phyloP scores from a whole-genome alignment of 2,888 invertebrate genomes.

The Adineta ricciae region DNA sequence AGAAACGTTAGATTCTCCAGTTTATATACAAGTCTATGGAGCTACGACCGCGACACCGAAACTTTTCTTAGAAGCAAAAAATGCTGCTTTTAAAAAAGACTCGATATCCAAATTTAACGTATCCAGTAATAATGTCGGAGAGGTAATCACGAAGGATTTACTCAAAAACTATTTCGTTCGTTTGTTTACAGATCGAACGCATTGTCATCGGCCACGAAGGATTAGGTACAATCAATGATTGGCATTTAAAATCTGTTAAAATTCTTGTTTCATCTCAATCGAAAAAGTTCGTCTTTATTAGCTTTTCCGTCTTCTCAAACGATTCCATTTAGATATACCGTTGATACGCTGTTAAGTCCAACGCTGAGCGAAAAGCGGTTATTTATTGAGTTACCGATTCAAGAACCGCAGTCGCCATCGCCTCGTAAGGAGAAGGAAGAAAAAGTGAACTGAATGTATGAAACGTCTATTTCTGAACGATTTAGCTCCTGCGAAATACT shows the following conservation, averaged over 20 bases:
- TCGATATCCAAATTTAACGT: not conserved
- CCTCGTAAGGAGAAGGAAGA: not conserved
- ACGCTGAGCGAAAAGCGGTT: not conserved
- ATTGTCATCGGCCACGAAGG: not conserved
- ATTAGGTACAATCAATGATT: not conserved
- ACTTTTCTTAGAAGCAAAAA: not conserved
- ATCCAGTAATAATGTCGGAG: slow-evolving; percentile 2
- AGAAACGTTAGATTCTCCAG: not conserved
- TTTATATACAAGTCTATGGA: not conserved
- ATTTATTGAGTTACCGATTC: not conserved
- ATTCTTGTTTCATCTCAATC: not conserved
- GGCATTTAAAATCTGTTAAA: not conserved
- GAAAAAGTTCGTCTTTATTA: not conserved
- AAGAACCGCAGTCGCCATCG: not conserved
- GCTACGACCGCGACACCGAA: not conserved
- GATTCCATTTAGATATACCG: not conserved
- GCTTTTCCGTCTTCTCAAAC: not conserved
- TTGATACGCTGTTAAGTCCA: not conserved
- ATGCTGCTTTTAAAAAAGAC: not conserved
- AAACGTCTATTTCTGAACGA: not conserved
- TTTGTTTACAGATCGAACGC: not conserved
- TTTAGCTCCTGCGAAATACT: not conserved
- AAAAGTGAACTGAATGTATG: not conserved
- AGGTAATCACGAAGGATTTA: not conserved
- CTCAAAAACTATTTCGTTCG: not conserved